Evolutionary conservation across 2,113 vertebrate species (phyloP), one percentile per base, ranked within the genome.

Genomic region (Aphelocoma coerulescens): DNA sequence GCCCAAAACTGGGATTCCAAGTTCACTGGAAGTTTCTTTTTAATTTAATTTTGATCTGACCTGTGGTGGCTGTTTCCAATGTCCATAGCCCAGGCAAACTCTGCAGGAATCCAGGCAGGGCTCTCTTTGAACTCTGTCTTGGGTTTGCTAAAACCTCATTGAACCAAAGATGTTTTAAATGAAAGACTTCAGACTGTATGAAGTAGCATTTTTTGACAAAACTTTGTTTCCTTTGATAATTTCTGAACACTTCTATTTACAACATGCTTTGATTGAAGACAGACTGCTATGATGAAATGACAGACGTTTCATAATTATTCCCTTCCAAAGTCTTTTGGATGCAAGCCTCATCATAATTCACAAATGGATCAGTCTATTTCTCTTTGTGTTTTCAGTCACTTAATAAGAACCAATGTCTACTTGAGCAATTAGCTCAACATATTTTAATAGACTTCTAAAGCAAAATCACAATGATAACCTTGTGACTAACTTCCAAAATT

Each of bases 161-260:
- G 85, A 96, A 78, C 26, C 85, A 75, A 96, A 97, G 88, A 93
- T 94, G 95, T 95, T 97, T 97, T 92, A 97, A 97, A 93, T 97
- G 96, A 95, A 96, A 93, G 59, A 83, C 88, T 93, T 95, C 75
- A 88, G 75, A 77, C 33, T 94, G 90, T 44, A 88, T 59, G 35
- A 96, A 95, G 95, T 93, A 95, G 94, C 79, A 86, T 93, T 96
- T 97, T 96, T 80, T 93, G 92, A 96, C 95, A 94, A 96, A 96
- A 95, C 91, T 92, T 85, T 77, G 68, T 86, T 95, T 97, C 88
- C 75, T 97, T 96, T 96, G 79, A 91, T 96, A 97, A 97, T 96
- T 96, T 93, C 92, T 97, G 94, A 97, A 94, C 91, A 94, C 59
- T 93, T 91, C 91, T 92, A 92, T 94, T 96, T 97, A 94, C 94